These are phyloP conservation scores for Pseudomyrmex concolor DNA, from an alignment of 1,140 invertebrate genomes.

Conservation along the genomic window DNA sequence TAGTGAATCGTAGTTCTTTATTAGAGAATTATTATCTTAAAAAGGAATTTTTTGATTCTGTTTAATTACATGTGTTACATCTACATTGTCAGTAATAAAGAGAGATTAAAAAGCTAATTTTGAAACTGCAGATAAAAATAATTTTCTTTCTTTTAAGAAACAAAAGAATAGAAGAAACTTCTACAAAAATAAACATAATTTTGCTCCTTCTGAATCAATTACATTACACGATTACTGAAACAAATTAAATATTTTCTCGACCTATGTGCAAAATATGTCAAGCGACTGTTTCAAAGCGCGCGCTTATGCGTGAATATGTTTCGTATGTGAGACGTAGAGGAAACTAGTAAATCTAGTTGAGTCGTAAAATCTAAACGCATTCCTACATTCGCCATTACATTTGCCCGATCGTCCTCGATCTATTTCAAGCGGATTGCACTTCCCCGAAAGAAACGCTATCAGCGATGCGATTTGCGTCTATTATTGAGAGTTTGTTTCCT, in stretches of 20 bases:
- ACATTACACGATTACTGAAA: too few relatives aligned
- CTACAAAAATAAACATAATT: too few relatives aligned
- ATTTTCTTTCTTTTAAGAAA: too few relatives aligned
- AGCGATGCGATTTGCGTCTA: slow-evolving; percentile 3
- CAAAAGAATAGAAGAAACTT: too few relatives aligned
- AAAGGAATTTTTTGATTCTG: not conserved
- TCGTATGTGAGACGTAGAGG: not conserved
- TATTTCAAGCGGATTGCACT: slow-evolving; percentile 47
- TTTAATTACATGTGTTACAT: too few relatives aligned
- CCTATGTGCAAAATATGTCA: not conserved
- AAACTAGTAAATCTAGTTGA: slow-evolving; percentile 21
- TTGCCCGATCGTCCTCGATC: slow-evolving; percentile 36
- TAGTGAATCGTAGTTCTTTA: not conserved
- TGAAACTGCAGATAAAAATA: too few relatives aligned
- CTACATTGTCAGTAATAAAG: too few relatives aligned
- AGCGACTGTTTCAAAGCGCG: not conserved
- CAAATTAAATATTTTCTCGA: not conserved
- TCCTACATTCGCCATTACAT: slow-evolving; percentile 20
- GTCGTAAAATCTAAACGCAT: slow-evolving; percentile 25
- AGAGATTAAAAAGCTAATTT: too few relatives aligned
- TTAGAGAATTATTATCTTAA: not conserved
- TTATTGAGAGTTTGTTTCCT: slow-evolving; percentile 3
- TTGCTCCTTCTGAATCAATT: too few relatives aligned
- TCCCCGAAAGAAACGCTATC: slow-evolving; percentile 29
- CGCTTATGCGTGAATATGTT: not conserved